Evolutionary conservation across 2,797 vertebrate genomes (phyloP).

Genomic region (Sardinella longiceps): DNA sequence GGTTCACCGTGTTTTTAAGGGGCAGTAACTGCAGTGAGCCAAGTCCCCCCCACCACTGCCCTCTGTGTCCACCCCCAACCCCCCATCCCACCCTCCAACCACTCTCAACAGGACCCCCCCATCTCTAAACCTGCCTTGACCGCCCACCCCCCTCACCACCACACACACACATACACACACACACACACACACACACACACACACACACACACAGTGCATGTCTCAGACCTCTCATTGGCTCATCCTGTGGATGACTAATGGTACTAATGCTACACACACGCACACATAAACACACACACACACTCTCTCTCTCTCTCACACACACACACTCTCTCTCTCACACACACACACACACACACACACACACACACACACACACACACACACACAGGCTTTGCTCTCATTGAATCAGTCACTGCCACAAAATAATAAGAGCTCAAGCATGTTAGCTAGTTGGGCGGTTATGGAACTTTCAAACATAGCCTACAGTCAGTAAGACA

Average conservation of each 20-base stretch:
- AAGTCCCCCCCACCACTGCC: background rate
- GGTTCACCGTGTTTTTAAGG: slow-evolving; percentile 33
- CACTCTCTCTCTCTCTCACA: background rate
- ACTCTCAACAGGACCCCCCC: background rate
- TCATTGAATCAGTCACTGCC: background rate
- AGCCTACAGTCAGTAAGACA: background rate
- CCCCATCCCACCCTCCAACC: background rate
- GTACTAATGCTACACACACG: background rate
- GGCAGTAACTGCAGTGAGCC: slow-evolving; percentile 20
- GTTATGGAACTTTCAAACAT: background rate
- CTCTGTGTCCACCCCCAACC: background rate
- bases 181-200: too few relatives aligned
- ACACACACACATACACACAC: background rate
- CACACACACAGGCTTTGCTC: background rate
- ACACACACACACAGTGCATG: background rate
- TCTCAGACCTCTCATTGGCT: background rate
- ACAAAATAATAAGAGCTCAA: background rate
- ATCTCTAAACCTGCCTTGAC: too few relatives aligned
- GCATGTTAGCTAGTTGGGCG: background rate
- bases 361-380: too few relatives aligned
- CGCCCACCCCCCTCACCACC: background rate
- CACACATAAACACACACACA: background rate
- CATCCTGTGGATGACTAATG: background rate
- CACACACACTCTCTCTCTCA: background rate
- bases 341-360: too few relatives aligned